Conservation (phyloP, 53 echinoderm and acorn worm genomes). For the Arbacia lixula region DNA sequence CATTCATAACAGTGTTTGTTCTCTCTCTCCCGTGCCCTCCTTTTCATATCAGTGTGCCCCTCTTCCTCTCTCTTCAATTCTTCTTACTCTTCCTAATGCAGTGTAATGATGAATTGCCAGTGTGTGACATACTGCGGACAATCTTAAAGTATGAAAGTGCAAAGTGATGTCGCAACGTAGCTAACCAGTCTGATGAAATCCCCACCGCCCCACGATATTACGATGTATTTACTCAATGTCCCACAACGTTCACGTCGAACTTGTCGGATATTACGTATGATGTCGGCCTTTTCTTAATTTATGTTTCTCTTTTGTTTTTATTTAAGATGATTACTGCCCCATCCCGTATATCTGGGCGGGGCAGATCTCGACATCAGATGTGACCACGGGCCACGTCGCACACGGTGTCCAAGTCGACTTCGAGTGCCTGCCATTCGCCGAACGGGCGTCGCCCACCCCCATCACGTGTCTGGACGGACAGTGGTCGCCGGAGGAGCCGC, state of each 20-base stretch:
- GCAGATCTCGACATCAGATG: conserved; percentile 42
- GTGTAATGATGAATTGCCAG: no score
- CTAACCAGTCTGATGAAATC: no score
- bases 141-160: no score
- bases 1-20: not conserved
- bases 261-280: no score
- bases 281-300: no score
- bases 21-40: no score
- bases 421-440: conserved; percentile 73
- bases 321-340: conserved; percentile 65
- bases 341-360: conserved; percentile 75
- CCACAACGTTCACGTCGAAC: no score
- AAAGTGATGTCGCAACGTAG: no score
- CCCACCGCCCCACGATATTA: no score
- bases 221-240: no score
- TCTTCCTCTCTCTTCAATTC: not conserved
- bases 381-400: conserved; percentile 34
- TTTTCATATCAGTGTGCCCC: not conserved
- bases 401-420: conserved; percentile 69
- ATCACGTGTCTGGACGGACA: conserved; percentile 67
- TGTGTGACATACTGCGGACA: no score
- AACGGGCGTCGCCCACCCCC: conserved; percentile 60
- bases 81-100: not conserved
- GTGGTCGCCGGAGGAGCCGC: conserved; percentile 73
- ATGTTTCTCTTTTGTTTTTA: not conserved